phyloP scores from a whole-genome alignment of 2,888 invertebrate species.

The Zygothrica quintamaculata region DNA sequence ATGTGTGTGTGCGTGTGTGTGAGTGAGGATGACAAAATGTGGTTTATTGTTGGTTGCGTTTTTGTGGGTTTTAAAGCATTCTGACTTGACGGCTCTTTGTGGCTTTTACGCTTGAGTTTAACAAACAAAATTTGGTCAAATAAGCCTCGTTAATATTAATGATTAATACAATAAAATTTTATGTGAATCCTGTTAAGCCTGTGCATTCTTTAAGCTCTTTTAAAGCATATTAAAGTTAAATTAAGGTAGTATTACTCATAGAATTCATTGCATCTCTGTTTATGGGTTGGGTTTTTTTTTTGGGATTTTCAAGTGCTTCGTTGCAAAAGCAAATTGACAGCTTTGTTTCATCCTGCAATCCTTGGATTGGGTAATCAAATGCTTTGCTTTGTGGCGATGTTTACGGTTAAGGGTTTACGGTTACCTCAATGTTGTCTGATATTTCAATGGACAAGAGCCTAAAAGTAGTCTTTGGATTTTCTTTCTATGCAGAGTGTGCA shows the following conservation, averaged over 20 bases:
- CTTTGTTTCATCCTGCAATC: slow-evolving; percentile 40
- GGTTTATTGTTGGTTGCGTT: slow-evolving; percentile 42
- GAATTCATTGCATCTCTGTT: too few species aligned
- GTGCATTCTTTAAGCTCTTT: too few species aligned
- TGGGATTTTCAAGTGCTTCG: too few species aligned
- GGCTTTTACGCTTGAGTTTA: slow-evolving; percentile 31
- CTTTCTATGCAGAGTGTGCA: background rate
- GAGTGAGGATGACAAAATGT: slow-evolving; percentile 44
- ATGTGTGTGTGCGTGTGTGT: slow-evolving; percentile 1
- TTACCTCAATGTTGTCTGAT: slow-evolving; percentile 59
- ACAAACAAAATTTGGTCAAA: background rate
- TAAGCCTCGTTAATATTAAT: background rate
- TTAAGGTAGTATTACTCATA: too few species aligned
- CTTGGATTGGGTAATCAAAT: slow-evolving; percentile 63
- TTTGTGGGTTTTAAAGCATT: slow-evolving; percentile 40
- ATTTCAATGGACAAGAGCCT: slow-evolving; percentile 41
- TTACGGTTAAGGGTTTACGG: slow-evolving; percentile 51
- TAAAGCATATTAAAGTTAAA: too few species aligned
- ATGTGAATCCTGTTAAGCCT: too few species aligned
- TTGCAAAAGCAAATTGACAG: slow-evolving; percentile 42
- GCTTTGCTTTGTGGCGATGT: slow-evolving; percentile 70
- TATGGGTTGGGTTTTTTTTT: too few species aligned
- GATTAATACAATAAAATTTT: too few species aligned
- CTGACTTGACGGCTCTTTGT: slow-evolving; percentile 46
- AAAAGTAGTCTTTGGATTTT: slow-evolving; percentile 28